Base-by-base conservation (phyloP, 2,888 invertebrate genomes). In the Sinohyriopsis cumingii region DNA sequence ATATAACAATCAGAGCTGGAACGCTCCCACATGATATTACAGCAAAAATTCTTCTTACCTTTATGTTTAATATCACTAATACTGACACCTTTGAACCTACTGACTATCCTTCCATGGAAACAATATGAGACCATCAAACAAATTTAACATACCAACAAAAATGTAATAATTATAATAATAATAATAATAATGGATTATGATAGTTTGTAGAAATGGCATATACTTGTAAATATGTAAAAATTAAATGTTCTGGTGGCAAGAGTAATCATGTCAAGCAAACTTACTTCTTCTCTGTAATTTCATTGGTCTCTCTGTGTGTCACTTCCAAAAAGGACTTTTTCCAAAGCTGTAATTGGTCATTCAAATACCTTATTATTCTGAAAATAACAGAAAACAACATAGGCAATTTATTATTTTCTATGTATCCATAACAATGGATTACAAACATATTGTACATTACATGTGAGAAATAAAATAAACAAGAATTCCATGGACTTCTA, bases 201-300 rank as follows among this genome's bases (percentile, higher is more conserved):
- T 7, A 33, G 9, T 15, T 15, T 15, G 3, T 45, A 45, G 12
- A 12, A 2, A 45, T 45, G 9, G 45, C 15, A 45, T 45, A 15
- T 5, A 12, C 15, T 45, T 45, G 45, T 15, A 45, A 45, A 33
- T 33, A 0, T 9, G 33, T 33, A 9, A 33, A 33, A 33, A 33
- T 33, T 33, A 33, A 33, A 45, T 45, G 45, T 45, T 45, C 45
- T 15, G 45, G 45, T 45, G 15, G 45, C 45, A 15, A 15, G 15
- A 45, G 12, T 45, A 15, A 15, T 45, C 45, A 45, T 45, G 15
- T 15, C 45, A 45, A 15, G 70, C 83, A 45, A 15, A 71, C 83
- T 77, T 78, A 87, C 88, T 87, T 85, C 78, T 87, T 84, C 56
- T 86, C 84, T 55, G 84, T 84, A 19, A 83, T 78, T 62, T 68